Evolutionary conservation across 2,797 vertebrate genomes (phyloP), one percentile per base, ranked within the genome.

Genomic region (Eulemur rubriventer): DNA sequence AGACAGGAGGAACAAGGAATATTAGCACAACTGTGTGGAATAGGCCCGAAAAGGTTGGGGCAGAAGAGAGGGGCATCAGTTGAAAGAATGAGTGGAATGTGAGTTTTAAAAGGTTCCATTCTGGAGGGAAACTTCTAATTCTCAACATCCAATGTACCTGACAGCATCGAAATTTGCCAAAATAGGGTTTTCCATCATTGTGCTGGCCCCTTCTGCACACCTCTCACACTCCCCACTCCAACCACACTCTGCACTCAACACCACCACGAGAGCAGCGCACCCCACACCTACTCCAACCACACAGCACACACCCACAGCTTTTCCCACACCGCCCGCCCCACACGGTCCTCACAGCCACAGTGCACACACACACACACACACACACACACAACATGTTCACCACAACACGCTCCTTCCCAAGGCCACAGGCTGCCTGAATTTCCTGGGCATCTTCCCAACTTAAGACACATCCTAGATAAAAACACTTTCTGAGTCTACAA

Each of bases 381-480:
- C 81, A 61, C 76, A 63, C 61, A 79, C 43, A 63, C 30, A 20
- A 28, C 96, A 80, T 0, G 20, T 90, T 81, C 52, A 24, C 92
- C 57, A 50, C 91, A 84, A 43, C 46, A 96, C 46, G 30, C 78
- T 52, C 57, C 89, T 83, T 93, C 86, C 92, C 91, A 69, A 33
- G 70, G 35, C 80, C 57, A 96, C 20, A 52, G 89, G 94, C 85
- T 80, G 72, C 91, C 79, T 80, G 16, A 76, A 95, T 80, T 79
- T 59, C 85, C 94, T 61, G 72, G 95, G 83, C 86, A 94, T 70
- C 93, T 84, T 95, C 93, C 96, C 96, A 97, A 95, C 52, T 69
- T 89, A 59, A 97, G 96, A 93, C 83, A 94, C 76, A 95, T 92
- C 41, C 48, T 50, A 91, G 93, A 97, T 94, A 96, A 96, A 96